A percentile compares a stretch with the other conserved stretches of the same genome.
phyloP scores from a whole-genome alignment of 2,888 invertebrate genomes.

The Furcula furcula region DNA sequence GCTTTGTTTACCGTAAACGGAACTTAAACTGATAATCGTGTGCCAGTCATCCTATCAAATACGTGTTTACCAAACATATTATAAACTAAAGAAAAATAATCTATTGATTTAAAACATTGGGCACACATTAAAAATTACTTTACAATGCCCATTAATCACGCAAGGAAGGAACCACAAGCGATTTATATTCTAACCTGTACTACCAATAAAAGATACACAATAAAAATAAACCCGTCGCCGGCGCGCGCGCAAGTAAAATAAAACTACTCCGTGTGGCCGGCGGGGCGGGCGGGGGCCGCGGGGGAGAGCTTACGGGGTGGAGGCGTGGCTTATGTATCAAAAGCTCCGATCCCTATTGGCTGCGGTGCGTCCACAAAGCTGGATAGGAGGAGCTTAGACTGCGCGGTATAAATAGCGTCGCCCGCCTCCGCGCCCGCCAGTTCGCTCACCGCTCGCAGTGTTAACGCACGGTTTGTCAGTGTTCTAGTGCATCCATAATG shows the following conservation, averaged over 20 bases:
- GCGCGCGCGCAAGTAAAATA: slow-evolving; percentile 30
- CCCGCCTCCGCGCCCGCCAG: slow-evolving; percentile 74
- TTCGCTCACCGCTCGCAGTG: slow-evolving; percentile 63
- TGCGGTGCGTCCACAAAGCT: slow-evolving; percentile 35
- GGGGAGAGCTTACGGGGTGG: slow-evolving; percentile 37
- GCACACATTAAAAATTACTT: slow-evolving; percentile 17
- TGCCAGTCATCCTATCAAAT: no score
- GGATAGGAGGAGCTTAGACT: slow-evolving; percentile 48
- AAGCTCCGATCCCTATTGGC: slow-evolving; percentile 63
- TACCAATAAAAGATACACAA: slow-evolving; percentile 39
- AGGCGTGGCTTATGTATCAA: slow-evolving; percentile 62
- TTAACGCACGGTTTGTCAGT: slow-evolving; percentile 60
- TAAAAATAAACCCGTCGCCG: slow-evolving; percentile 42
- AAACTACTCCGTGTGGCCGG: slow-evolving; percentile 27
- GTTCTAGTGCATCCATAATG: slow-evolving; percentile 67
- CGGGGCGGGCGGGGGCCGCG: slow-evolving; percentile 25
- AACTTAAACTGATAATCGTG: no score
- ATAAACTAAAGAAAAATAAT: no score
- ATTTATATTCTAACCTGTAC: slow-evolving; percentile 47
- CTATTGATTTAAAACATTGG: slow-evolving; percentile 19
- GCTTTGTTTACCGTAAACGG: not conserved
- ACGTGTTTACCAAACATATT: no score
- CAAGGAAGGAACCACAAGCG: slow-evolving; percentile 40
- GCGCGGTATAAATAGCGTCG: slow-evolving; percentile 55
- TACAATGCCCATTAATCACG: slow-evolving; percentile 29